Base-by-base conservation (phyloP, 2,888 invertebrate genomes). In the Cheilosia variabilis region DNA sequence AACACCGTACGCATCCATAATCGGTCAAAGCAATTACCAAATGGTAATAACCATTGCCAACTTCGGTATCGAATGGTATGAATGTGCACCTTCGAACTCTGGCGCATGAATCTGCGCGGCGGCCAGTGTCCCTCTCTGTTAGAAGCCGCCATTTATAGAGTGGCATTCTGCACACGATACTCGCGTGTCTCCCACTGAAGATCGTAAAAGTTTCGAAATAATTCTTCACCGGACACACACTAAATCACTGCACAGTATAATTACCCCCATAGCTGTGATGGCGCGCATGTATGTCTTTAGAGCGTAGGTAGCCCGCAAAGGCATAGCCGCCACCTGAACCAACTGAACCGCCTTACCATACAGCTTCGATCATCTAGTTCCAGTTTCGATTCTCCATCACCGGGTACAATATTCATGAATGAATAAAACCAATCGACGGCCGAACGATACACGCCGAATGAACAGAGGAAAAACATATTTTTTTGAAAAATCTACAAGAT, bases 21-120 rank as follows among this genome's bases (percentile, higher is more conserved):
- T 79, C 79, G 84, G 84, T 79, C 75, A 76, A 75, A 76, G 84
- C 84, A 84, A 84, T 84, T 84, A 84, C 69, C 57, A 73, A 75
- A 65, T 52, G 69, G 68, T 69, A 79, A 84, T 69, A 71, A 50
- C 63, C 75, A 76, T 65, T 69, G 45, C 79, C 58, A 79, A 65
- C 55, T 83, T 37, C 13, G 47, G 47, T 15, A 31, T 65, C 57
- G 57, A 58, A 52, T 60, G 19, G 6, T 55, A 22, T 43, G 55
- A 50, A 37, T 52, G 45, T 57, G 53, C 68, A 84, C 84, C 80
- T 80, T 79, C 84, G 75, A 84, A 79, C 83, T 83, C 69, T 75
- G 58, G 43, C 45, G 69, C 73, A 53, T 84, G 62, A 57, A 78
- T 72, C 72, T 65, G 55, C 17, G 24, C 43, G 6, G n/a, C 45